Base-by-base conservation (phyloP, 2,888 invertebrate genomes). In the Emmelina monodactyla region DNA sequence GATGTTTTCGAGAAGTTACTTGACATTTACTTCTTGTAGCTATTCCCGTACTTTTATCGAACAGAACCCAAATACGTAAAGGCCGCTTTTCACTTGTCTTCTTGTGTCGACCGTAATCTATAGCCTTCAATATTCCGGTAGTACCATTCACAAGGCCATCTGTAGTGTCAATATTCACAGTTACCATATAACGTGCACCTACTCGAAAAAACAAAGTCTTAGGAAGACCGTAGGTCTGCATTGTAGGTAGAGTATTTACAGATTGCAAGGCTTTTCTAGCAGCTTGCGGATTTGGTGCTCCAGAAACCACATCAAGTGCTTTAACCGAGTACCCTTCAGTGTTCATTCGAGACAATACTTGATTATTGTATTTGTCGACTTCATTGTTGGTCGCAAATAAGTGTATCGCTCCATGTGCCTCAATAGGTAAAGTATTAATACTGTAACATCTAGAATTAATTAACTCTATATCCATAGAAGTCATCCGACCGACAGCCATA, bases 71-170 rank as follows among this genome's bases (percentile, higher is more conserved):
- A n/a, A n/a, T n/a, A n/a, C n/a, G n/a, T n/a, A n/a, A n/a, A n/a
- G n/a, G n/a, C n/a, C n/a, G n/a, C n/a, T 19, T 19, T 19, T 19
- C 19, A 19, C 19, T 9, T 6, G 19, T 6, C 9, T 19, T 19
- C 9, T 19, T 19, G 19, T 19, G 5, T 6, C 5, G 5, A 19
- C 6, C 19, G 9, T 6, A 19, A 22, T 31, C 14, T 10, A 34
- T 34, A 22, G 34, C 34, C 14, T 6, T 31, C 14, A 34, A 13
- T 34, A 14, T 9, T 14, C 34, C 34, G 14, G 34, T 34, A 34
- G 34, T 6, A 12, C 31, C 34, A 11, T 34, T 34, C 3, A 14
- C 14, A n/a, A 30, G 22, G 6, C 34, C 31, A 31, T 34, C 34
- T 2, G 30, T 6, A 14, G 34, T 34, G 12, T 34, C 31, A 11